phyloP scores from a whole-genome alignment of 2,888 invertebrate genomes.

The Lycaena phlaeas region DNA sequence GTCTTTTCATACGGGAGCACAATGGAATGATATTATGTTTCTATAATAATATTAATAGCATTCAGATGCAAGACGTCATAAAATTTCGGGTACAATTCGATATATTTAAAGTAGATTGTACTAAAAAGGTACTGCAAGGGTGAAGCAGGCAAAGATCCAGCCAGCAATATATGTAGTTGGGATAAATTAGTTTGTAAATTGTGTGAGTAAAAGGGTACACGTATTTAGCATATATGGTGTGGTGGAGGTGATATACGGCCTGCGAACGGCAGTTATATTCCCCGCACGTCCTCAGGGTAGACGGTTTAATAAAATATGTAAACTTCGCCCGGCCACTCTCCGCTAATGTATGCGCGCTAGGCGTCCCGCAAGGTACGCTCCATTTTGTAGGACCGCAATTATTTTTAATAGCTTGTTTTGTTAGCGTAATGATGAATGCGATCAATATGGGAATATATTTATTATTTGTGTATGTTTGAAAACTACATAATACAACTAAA shows the following conservation, averaged over 20 bases:
- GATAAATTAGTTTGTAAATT: neutral
- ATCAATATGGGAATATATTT: no score
- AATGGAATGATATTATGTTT: no score
- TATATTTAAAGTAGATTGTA: no score
- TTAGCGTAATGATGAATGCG: slow-evolving; percentile 9
- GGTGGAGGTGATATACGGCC: slow-evolving; percentile 11
- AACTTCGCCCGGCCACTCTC: slow-evolving; percentile 12
- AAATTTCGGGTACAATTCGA: no score
- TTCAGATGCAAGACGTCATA: no score
- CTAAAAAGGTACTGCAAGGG: no score
- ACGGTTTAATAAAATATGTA: slow-evolving; percentile 23
- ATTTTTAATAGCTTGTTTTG: slow-evolving; percentile 19
- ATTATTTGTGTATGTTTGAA: no score
- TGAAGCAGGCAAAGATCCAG: neutral
- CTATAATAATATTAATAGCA: no score
- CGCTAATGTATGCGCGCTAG: slow-evolving; percentile 21
- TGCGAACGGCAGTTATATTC: slow-evolving; percentile 15
- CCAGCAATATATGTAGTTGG: neutral
- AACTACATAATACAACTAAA: no score
- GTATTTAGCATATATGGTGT: neutral
- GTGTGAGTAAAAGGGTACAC: neutral
- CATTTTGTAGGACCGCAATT: slow-evolving; percentile 19
- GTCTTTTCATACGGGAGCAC: no score
- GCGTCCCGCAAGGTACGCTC: slow-evolving; percentile 17
- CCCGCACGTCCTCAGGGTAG: slow-evolving; percentile 17